Evolutionary conservation across 1,140 invertebrate species (phyloP), one percentile per base, ranked within the genome.

Genomic region (Drosophila elegans): DNA sequence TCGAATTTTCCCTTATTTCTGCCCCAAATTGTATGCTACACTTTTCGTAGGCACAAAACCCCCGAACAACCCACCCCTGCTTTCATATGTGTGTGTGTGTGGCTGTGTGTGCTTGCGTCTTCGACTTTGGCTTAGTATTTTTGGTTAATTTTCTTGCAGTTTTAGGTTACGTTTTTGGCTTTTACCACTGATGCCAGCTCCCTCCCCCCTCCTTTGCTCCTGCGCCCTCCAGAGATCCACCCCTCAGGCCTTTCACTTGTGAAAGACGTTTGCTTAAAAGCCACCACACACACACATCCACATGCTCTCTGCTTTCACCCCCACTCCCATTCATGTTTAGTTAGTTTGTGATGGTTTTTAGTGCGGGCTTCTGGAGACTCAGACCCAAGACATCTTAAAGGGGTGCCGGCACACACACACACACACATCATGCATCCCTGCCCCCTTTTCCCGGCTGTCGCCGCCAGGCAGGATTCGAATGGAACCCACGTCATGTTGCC

Each of bases 141-240:
- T 89, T 89, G 85, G 84, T 89, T 89, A 89, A 89, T 89, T 89
- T 89, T 89, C 84, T 89, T 89, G 85, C 85, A 89, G 84, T 89
- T 89, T 89, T 89, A 85, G 84, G 84, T 89, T 89, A 89, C 84
- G 85, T 89, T 88, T 88, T 89, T 89, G 85, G 84, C 85, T 85
- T 89, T 88, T 71, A 86, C 84, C 81, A 55, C 73, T 80, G 81
- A 76, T 85, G 74, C 48, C 80, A 80, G 67, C 63, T 49, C 46
- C 63, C 53, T 68, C 66, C 53, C 64, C 64, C 60, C 25, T 45
- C 60, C 25, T 45, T n/a, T 25, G 16, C n/a, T 27, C n/a, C 53
- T 25, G 21, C 11, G 16, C 21, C 51, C 34, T 56, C 56, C 53
- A 44, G 27, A 59, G 60, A 54, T 59, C 63, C 42, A 62, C 52